Percentiles rank a stretch among this genome's conserved stretches.
Conservation (phyloP, 2,113 vertebrate genomes). For the Melanocharis versteri region DNA sequence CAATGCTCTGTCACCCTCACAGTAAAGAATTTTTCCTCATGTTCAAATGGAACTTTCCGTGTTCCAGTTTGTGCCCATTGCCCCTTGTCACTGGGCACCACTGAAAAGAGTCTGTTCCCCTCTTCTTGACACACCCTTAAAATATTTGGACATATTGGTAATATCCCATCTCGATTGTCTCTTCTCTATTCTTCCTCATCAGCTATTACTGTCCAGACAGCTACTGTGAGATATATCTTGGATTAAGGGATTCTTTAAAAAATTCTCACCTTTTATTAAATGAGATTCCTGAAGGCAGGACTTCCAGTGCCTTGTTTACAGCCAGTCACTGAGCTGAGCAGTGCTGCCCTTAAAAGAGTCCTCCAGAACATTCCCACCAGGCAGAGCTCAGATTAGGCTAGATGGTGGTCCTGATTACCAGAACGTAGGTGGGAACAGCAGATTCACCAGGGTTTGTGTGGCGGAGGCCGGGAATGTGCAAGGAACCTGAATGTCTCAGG, state of each 20-base stretch:
- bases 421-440: background rate
- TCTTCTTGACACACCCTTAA: background rate
- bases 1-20: background rate
- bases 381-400: background rate
- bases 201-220: background rate
- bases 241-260: background rate
- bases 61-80: background rate
- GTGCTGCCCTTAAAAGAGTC: background rate
- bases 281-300: background rate
- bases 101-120: background rate
- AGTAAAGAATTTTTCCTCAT: background rate
- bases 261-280: background rate
- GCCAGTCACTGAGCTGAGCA: background rate
- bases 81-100: background rate
- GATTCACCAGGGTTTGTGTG: background rate
- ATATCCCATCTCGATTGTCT: background rate
- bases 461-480: background rate
- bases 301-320: background rate
- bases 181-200: background rate
- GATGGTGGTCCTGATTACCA: background rate
- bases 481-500: background rate
- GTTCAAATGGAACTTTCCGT: background rate
- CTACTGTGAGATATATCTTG: background rate
- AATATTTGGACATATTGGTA: background rate
- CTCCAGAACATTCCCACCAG: background rate